Conservation (phyloP, 2,113 vertebrate species). For the Oenanthe oenanthe region DNA sequence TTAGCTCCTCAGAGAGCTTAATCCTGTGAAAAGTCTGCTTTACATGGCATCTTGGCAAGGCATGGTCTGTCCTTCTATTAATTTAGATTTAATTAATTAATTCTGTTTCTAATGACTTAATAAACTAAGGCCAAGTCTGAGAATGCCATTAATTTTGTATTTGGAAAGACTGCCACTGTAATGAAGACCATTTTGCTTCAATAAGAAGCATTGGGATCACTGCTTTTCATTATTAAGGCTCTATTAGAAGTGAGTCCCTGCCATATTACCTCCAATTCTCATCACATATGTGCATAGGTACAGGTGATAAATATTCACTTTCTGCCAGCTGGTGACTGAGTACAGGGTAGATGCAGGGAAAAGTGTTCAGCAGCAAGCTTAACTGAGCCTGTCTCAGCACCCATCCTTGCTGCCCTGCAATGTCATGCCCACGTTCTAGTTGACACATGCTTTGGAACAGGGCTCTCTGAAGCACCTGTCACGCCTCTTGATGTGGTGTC, state of each 20-base stretch:
- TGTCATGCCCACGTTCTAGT: not conserved
- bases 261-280: not conserved
- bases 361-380: not conserved
- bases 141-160: not conserved
- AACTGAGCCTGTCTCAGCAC: not conserved
- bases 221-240: not conserved
- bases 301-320: not conserved
- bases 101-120: not conserved
- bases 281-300: not conserved
- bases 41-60: not conserved
- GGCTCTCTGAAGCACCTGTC: conserved; percentile 28
- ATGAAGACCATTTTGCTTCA: not conserved
- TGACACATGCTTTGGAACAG: not conserved
- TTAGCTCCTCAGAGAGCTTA: not conserved
- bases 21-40: conserved; percentile 3
- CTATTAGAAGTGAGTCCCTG: not conserved
- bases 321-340: not conserved
- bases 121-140: not conserved
- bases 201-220: not conserved
- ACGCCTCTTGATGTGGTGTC: not conserved
- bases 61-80: not conserved
- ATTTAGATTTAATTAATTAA: not conserved
- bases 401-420: not conserved
- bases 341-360: not conserved
- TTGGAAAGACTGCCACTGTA: not conserved